phyloP scores from a whole-genome alignment of 2,797 vertebrate species.

The Acipenser transmontanus region DNA sequence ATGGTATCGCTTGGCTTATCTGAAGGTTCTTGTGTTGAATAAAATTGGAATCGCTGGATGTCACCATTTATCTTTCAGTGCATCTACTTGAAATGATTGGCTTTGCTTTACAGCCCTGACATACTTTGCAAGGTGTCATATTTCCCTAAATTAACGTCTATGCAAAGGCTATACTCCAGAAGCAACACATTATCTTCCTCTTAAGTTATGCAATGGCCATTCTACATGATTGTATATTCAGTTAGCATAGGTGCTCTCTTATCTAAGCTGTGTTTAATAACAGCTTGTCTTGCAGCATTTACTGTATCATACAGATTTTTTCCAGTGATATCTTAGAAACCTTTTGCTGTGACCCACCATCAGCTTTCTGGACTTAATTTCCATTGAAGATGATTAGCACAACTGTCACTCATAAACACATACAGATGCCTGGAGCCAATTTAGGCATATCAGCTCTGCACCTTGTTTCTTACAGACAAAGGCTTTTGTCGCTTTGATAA shows the following conservation, averaged over 20 bases:
- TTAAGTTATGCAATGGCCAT: constrained; percentile 5
- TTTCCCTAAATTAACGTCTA: constrained; percentile 28
- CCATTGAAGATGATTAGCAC: constrained; percentile 38
- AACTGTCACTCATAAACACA: constrained; percentile 52
- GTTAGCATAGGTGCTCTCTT: not conserved
- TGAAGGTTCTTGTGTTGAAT: constrained; percentile 34
- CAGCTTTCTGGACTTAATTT: constrained; percentile 33
- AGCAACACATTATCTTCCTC: constrained; percentile 21
- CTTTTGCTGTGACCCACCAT: constrained; percentile 32
- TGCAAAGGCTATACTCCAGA: constrained; percentile 8
- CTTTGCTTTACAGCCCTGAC: constrained; percentile 25
- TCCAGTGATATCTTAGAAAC: constrained; percentile 22
- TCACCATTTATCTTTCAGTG: constrained; percentile 31
- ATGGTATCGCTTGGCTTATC: constrained; percentile 23
- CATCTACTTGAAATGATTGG: constrained; percentile 29
- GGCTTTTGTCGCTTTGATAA: constrained; percentile 62
- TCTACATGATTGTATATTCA: constrained; percentile 19
- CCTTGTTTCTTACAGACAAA: constrained; percentile 59
- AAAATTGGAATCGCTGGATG: constrained; percentile 29
- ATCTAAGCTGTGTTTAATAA: constrained; percentile 20
- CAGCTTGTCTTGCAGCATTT: constrained; percentile 27
- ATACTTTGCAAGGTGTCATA: constrained; percentile 19
- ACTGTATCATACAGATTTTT: constrained; percentile 24
- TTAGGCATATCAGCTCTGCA: constrained; percentile 53
- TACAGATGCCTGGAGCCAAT: constrained; percentile 56